Evolutionary conservation across 2,888 invertebrate species (phyloP).

Genomic region (Polyommatus icarus): DNA sequence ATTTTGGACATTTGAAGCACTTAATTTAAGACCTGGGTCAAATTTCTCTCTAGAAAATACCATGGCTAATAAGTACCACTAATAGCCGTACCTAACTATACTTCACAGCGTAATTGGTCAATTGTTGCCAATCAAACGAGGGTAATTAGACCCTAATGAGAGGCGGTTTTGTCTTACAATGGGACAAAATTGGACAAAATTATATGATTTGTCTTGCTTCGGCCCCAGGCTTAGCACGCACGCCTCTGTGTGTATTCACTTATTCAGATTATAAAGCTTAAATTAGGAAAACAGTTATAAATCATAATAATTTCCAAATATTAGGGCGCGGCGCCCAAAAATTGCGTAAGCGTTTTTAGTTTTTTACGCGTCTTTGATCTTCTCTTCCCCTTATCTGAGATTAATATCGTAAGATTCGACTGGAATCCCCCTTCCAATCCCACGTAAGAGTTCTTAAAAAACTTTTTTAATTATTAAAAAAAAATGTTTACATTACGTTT

Average conservation of each 20-base stretch:
- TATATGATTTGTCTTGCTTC: background rate
- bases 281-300: background rate
- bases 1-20: too few relatives aligned
- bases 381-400: too few relatives aligned
- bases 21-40: background rate
- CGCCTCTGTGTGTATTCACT: background rate
- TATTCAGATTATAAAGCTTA: background rate
- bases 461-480: too few relatives aligned
- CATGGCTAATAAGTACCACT: background rate
- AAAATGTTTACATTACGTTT: too few relatives aligned
- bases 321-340: too few relatives aligned
- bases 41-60: background rate
- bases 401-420: too few relatives aligned
- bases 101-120: constrained; percentile 17
- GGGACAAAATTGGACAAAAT: constrained; percentile 12
- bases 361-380: too few relatives aligned
- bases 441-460: too few relatives aligned
- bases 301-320: too few relatives aligned
- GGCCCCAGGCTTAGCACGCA: background rate
- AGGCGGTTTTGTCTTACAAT: constrained; percentile 22
- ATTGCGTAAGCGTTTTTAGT: too few relatives aligned
- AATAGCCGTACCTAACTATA: constrained; percentile 3
- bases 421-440: too few relatives aligned
- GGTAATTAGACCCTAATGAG: constrained; percentile 17
- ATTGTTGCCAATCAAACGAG: constrained; percentile 24